Conservation (phyloP, 2,113 vertebrate species). For the Muscicapa adusta region DNA sequence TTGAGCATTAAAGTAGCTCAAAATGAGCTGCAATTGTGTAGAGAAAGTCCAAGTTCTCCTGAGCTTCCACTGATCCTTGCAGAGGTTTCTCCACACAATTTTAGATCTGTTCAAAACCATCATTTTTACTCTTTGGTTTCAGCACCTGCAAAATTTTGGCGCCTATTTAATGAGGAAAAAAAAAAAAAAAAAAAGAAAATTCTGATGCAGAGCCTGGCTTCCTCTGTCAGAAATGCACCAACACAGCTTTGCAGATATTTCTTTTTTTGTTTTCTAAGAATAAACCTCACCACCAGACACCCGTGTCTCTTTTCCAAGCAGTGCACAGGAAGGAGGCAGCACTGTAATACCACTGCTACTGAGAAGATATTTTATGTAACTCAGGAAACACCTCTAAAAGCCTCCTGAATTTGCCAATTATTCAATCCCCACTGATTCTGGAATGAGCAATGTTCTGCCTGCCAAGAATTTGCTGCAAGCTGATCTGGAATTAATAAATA, state of each 20-base stretch:
- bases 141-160: neutral
- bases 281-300: neutral
- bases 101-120: neutral
- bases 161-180: neutral
- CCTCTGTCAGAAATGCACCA: neutral
- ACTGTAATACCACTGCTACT: rapidly evolving
- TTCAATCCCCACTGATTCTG: neutral
- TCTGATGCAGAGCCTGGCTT: neutral
- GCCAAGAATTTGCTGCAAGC: neutral
- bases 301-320: neutral
- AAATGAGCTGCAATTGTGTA: neutral
- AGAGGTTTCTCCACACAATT: neutral
- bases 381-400: neutral
- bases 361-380: neutral
- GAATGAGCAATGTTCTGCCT: neutral
- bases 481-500: neutral
- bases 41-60: neutral
- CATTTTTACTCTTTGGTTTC: neutral
- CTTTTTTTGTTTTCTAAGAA: neutral
- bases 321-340: neutral
- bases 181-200: neutral
- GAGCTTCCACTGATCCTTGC: neutral
- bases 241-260: neutral
- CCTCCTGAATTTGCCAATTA: neutral
- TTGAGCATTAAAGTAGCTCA: too few relatives aligned